Evolutionary conservation across 2,888 invertebrate genomes (phyloP), one percentile per base, ranked within the genome.

Genomic region (Sepiola atlantica): DNA sequence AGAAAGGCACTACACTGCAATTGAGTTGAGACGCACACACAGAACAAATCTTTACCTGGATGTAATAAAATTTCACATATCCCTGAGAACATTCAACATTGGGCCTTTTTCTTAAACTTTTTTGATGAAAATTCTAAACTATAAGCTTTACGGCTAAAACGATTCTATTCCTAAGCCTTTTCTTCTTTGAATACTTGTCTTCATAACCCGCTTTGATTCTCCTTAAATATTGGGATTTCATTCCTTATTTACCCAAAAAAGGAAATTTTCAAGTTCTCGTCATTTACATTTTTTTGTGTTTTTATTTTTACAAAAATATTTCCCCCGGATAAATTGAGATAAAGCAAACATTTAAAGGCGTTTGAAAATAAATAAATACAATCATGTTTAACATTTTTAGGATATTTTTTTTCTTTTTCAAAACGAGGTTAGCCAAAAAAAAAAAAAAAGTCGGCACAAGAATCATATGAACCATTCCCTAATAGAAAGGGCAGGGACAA

Each of bases 21-120:
- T 77, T 77, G n/a, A n/a, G 77, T 77, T 77, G n/a, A 77, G n/a
- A n/a, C n/a, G n/a, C 77, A 77, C 16, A 16, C 2, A n/a, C 12
- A 61, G n/a, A 77, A 77, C 77, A 77, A n/a, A n/a, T 77, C 21
- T 77, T n/a, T 16, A 77, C n/a, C 77, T 77, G 77, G 77, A 77
- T 77, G n/a, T 77, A 77, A 77, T 77, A n/a, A 77, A 77, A 77
- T 77, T 77, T 77, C 77, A 77, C 77, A 77, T 77, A 77, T 77
- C 77, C 77, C 77, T 77, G 77, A 77, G 77, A 77, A 77, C 77
- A 77, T 77, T 77, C 77, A 77, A 77, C 77, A 77, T 77, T n/a
- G 77, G 77, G n/a, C 77, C n/a, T 77, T 32, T 77, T 32, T n/a
- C n/a, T n/a, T n/a, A n/a, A n/a, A 45, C 45, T 45, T 45, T 77